These are phyloP conservation scores for Halocaridina rubra DNA, from an alignment of 2,888 invertebrate genomes.

Conservation along the genomic window DNA sequence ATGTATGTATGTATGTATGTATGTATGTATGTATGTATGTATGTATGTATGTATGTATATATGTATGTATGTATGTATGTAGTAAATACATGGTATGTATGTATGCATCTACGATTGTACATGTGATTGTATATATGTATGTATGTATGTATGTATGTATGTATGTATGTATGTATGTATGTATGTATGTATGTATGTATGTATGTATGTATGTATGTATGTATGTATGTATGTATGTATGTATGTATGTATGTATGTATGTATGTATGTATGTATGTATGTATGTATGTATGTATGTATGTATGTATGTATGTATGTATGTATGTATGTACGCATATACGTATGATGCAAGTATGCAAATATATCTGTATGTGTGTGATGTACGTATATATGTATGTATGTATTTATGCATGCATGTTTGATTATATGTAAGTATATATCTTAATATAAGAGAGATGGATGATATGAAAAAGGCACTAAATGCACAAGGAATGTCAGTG, in stretches of 20 bases:
- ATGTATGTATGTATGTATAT: background rate
- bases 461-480: too few species aligned
- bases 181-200: too few species aligned
- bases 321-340: background rate
- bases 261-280: slow-evolving; percentile 8
- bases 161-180: background rate
- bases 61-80: background rate
- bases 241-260: slow-evolving; percentile 8
- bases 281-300: background rate
- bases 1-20: background rate
- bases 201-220: slow-evolving; percentile 8
- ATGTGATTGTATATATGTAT: background rate
- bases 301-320: background rate
- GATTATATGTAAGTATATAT: background rate
- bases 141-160: background rate
- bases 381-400: background rate
- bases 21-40: background rate
- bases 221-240: slow-evolving; percentile 8
- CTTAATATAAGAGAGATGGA: background rate
- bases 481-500: too few species aligned
- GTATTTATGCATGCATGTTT: background rate
- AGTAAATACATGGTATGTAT: background rate
- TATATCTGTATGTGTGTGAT: background rate
- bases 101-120: background rate
- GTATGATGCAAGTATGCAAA: background rate